phyloP scores from a whole-genome alignment of 1,140 invertebrate species.

The Drosophila ogumai region DNA sequence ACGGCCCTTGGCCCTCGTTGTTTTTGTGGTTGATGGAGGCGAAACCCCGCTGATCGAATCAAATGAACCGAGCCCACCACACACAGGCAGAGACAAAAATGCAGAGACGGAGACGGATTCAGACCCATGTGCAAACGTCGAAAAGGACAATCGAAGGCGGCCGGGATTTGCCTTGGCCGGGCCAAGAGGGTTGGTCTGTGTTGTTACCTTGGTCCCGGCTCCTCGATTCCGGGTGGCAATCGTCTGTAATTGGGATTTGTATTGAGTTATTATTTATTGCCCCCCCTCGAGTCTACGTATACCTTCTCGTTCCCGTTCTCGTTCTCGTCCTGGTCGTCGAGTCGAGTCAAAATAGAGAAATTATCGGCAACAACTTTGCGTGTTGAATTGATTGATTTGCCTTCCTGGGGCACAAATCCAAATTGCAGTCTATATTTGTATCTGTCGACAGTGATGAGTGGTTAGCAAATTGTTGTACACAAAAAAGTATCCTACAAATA shows the following conservation, averaged over 20 bases:
- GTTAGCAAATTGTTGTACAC: not conserved
- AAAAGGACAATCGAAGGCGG: slow-evolving; percentile 72
- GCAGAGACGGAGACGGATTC: slow-evolving; percentile 4
- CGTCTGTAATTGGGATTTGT: slow-evolving; percentile 81
- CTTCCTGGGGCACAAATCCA: slow-evolving; percentile 29
- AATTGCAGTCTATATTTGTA: slow-evolving; percentile 47
- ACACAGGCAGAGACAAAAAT: slow-evolving; percentile 12
- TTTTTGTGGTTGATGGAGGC: slow-evolving; percentile 70
- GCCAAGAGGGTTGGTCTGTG: slow-evolving; percentile 53
- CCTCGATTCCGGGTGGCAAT: slow-evolving; percentile 69
- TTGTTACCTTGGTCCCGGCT: slow-evolving; percentile 44
- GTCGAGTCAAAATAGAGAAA: slow-evolving; percentile 81
- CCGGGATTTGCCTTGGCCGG: slow-evolving; percentile 53
- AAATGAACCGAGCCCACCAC: slow-evolving; percentile 76
- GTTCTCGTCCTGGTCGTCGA: not conserved
- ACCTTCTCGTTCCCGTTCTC: slow-evolving; percentile 1
- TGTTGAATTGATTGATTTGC: slow-evolving; percentile 82
- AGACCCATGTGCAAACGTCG: slow-evolving; percentile 51
- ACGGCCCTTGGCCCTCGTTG: slow-evolving; percentile 37
- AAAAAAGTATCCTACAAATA: not conserved
- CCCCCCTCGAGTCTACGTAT: slow-evolving; percentile 4
- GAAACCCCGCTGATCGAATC: slow-evolving; percentile 84
- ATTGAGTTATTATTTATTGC: slow-evolving; percentile 84
- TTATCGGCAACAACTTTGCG: slow-evolving; percentile 77
- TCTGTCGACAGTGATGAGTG: slow-evolving; percentile 24